Evolutionary conservation across 2,113 vertebrate species (phyloP), one percentile per base, ranked within the genome.

Genomic region (Limanda limanda): DNA sequence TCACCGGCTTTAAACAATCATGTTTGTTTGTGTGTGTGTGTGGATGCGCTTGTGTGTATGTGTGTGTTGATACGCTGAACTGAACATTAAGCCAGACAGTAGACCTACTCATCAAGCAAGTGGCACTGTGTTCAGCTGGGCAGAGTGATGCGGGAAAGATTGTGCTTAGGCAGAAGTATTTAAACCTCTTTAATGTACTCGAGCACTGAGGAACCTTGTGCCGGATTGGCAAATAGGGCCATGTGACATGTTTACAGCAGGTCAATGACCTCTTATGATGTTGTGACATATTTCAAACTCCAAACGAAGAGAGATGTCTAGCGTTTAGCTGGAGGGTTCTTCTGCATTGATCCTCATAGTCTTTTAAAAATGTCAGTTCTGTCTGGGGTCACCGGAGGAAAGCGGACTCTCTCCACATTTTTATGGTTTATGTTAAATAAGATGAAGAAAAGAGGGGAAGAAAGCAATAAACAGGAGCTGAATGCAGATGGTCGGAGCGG

Each of bases 11-110:
- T 71, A 51, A 85, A 83, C 85, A 78, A 71, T 85, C 64, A 64
- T 85, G 82, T 92, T 90, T 91, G 88, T 92, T 90, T 88, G 73
- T 82, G 61, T 72, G 21, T 82, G 56, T 71, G 83, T 4, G 54
- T 23, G 51, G 14, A 10, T 52, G 5, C 2, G 51, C 8, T 11
- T 42, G 40, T 42, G 51, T 91, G 89, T 89, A 71, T 83, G 61
- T 70, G 59, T 79, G 58, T 68, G 83, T 61, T 59, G 56, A 76
- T 86, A 75, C 12, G 57, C 80, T 77, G 64, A 87, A 79, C 58
- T 83, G 71, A 78, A 74, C 85, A 86, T 84, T 85, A 83, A 73
- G 69, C 51, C 24, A 2, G 40, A 78, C 74, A 61, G 68, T 61
- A 35, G 77, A 68, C 47, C 72, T 47, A 65, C 81, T 85, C 79